Conservation (phyloP, 2,113 vertebrate species). For the Theristicus caerulescens region DNA sequence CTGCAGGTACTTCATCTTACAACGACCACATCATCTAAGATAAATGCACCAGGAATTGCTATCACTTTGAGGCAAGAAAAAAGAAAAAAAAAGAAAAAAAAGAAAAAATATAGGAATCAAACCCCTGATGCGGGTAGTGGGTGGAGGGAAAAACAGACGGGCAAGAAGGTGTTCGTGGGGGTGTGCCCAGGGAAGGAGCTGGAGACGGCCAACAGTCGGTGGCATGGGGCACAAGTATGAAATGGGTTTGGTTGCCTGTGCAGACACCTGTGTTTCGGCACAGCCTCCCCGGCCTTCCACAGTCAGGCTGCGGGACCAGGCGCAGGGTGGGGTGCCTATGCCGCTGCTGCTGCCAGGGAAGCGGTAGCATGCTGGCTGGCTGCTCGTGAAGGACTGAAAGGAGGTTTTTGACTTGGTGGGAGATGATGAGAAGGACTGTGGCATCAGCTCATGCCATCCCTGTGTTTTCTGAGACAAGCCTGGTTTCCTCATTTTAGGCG, state of each 20-base stretch:
- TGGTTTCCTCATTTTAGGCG: not conserved
- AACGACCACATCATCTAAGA: slow-evolving; percentile 84
- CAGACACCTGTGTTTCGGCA: not conserved
- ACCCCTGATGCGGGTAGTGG: not conserved
- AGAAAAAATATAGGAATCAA: not conserved
- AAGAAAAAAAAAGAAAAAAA: accelerated
- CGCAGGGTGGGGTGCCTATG: accelerated
- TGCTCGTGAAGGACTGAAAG: not conserved
- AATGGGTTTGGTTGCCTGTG: not conserved
- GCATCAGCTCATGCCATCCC: not conserved
- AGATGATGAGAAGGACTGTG: accelerated
- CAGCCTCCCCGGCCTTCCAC: not conserved
- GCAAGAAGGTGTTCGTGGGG: not conserved
- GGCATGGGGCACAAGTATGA: not conserved
- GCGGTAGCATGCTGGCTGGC: accelerated
- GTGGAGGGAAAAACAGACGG: not conserved
- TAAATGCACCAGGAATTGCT: slow-evolving; percentile 84
- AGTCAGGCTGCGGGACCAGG: not conserved
- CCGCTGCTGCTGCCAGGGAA: not conserved
- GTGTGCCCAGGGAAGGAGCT: not conserved
- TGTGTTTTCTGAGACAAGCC: not conserved
- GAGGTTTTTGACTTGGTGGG: not conserved
- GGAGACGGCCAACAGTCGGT: not conserved
- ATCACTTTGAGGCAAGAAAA: slow-evolving; percentile 74
- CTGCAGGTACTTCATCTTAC: slow-evolving; percentile 86